Evolutionary conservation across 1,140 invertebrate species (phyloP), one percentile per base, ranked within the genome.

Genomic region (Orius insidiosus): DNA sequence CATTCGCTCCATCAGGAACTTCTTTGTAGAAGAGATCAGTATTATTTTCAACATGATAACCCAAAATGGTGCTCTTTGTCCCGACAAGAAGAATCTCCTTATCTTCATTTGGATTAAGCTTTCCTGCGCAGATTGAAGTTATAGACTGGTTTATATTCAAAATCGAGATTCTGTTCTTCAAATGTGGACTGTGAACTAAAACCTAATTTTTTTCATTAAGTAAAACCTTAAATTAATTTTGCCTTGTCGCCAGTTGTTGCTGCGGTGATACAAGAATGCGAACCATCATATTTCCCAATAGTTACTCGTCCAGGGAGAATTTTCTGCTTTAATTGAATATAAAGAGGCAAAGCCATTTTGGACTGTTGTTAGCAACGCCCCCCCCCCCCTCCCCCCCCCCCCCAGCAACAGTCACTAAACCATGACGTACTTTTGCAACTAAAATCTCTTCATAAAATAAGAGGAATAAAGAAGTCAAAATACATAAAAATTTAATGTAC

Each of bases 11-110:
- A 67, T 94, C 88, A 33, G 79, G 66, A 34, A 83, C 79, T 63
- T 94, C 86, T 69, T 84, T 88, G 58, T 85, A 92, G 64, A 94
- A 94, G 2, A 92, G 59, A 66, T 94, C 89, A 11, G 74, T 73
- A 63, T 95, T 95, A 50, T 89, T 85, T 55, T 90, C 78, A 10
- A 94, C 78, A 65, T 93, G 81, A 63, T 92, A 94, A 1, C 78
- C 88, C 47, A 93, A 66, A n/a, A 95, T 63, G 60, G 86, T 86
- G 1, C 80, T 84, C 11, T 76, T 68, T 16, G 92, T 24, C 32
- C 88, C 88, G 32, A 89, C 75, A 37, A 86, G 65, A 5, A 95
- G 65, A 52, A 84, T 67, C 59, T 93, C 88, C 61, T 75, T 71
- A 18, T 75, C 71, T 36, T 72, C 69, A 50, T 79, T 72, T 18